These are phyloP conservation scores for Xenopus tropicalis DNA, from an alignment of 2,113 vertebrate genomes.

Conservation along the genomic window DNA sequence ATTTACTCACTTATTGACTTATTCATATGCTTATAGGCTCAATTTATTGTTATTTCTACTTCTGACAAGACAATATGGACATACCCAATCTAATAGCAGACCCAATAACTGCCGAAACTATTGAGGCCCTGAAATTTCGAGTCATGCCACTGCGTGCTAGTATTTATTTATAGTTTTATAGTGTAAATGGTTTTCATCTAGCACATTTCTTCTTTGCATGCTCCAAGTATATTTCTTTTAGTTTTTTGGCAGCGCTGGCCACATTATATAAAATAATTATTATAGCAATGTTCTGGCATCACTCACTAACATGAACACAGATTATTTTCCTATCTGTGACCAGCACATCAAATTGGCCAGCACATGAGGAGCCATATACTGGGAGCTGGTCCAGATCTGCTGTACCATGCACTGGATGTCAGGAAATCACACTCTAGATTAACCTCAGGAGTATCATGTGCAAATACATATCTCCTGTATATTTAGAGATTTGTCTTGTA, in stretches of 20 bases:
- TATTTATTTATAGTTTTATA: too few species aligned
- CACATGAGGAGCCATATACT: conserved; percentile 31
- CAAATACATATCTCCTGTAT: conserved; percentile 55
- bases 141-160: too few species aligned
- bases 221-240: conserved; percentile 25
- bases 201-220: background rate
- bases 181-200: too few species aligned
- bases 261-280: conserved; percentile 41
- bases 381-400: conserved; percentile 45
- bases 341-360: conserved; percentile 40
- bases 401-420: conserved; percentile 47
- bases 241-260: conserved; percentile 20
- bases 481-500: conserved; percentile 56
- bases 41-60: too few species aligned
- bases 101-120: too few species aligned
- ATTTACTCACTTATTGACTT: too few species aligned
- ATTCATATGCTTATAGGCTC: too few species aligned
- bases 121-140: too few species aligned
- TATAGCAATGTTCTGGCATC: conserved; percentile 39
- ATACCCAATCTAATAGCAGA: too few species aligned
- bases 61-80: too few species aligned
- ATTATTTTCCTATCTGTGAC: conserved; percentile 50
- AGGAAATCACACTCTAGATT: conserved; percentile 52
- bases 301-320: conserved; percentile 19
- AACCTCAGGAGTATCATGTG: conserved; percentile 52